A percentile compares a stretch with the other conserved stretches of the same genome.
Evolutionary conservation across 1,140 invertebrate genomes (phyloP).

Genomic region (Oppia nitens): DNA sequence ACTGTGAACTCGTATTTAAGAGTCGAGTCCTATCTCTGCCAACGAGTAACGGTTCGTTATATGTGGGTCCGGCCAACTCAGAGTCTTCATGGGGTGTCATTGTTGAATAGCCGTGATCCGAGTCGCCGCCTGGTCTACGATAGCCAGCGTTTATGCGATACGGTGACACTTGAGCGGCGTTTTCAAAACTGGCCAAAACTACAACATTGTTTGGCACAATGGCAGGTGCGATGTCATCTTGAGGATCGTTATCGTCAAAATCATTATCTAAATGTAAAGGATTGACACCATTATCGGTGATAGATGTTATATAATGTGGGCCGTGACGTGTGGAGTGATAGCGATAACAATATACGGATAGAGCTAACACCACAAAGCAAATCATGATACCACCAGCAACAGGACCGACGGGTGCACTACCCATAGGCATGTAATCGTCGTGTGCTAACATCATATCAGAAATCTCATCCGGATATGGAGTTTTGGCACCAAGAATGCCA

Average conservation of each 20-base stretch:
- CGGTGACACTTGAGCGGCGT: conserved; percentile 53
- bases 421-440: neutral
- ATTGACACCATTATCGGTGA: conserved; percentile 27
- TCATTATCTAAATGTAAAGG: conserved; percentile 33
- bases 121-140: conserved; percentile 58
- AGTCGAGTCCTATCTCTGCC: conserved; percentile 31
- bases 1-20: conserved; percentile 15
- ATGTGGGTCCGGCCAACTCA: conserved; percentile 46
- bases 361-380: conserved; percentile 39
- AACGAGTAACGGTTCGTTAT: conserved; percentile 41
- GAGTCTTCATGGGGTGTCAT: conserved; percentile 82
- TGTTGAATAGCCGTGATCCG: conserved; percentile 83
- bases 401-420: conserved; percentile 38
- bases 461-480: conserved; percentile 51
- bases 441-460: neutral
- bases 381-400: conserved; percentile 45
- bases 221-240: conserved; percentile 17
- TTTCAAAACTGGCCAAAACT: conserved; percentile 31
- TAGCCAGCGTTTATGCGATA: conserved; percentile 68
- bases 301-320: conserved; percentile 27
- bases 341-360: conserved; percentile 45
- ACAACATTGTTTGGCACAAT: conserved; percentile 29
- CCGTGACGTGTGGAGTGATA: conserved; percentile 27
- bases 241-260: conserved; percentile 32
- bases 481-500: conserved; percentile 57